Conservation (phyloP, 1,140 invertebrate species). For the Geopemphigus sp. region DNA sequence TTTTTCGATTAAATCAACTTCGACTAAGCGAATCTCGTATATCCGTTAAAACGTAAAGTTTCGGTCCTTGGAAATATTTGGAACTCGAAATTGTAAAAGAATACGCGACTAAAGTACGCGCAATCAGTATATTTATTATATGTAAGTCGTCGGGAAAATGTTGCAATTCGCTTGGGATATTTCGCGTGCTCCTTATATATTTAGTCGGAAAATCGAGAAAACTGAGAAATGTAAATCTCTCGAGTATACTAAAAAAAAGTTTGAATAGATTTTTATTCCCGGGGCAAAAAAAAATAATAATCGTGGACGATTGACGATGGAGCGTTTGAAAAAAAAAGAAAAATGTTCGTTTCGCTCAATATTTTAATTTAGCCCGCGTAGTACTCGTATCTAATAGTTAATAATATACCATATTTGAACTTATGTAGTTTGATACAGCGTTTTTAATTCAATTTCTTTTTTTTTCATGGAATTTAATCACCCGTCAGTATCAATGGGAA, state of each 20-base stretch:
- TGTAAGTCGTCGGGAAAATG: background rate
- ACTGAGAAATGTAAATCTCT: background rate
- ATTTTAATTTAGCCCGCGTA: background rate
- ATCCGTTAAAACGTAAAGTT: too few species aligned
- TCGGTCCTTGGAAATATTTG: too few species aligned
- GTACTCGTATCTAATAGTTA: too few species aligned
- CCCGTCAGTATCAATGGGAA: background rate
- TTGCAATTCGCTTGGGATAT: background rate
- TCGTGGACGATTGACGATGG: too few species aligned
- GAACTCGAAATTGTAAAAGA: too few species aligned
- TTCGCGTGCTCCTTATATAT: background rate
- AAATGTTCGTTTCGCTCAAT: background rate
- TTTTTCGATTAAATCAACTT: too few species aligned
- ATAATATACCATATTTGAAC: too few species aligned
- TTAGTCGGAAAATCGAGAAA: background rate
- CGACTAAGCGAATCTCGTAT: too few species aligned
- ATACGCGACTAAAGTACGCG: background rate
- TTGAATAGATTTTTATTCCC: background rate
- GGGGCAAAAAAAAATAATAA: background rate
- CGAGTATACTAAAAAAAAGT: background rate
- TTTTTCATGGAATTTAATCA: background rate
- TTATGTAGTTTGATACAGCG: too few species aligned
- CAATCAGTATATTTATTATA: background rate
- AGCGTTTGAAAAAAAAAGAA: too few species aligned
- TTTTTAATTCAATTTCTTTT: background rate